Base-by-base conservation (phyloP, 2,113 vertebrate genomes). In the Cercocebus atys region DNA sequence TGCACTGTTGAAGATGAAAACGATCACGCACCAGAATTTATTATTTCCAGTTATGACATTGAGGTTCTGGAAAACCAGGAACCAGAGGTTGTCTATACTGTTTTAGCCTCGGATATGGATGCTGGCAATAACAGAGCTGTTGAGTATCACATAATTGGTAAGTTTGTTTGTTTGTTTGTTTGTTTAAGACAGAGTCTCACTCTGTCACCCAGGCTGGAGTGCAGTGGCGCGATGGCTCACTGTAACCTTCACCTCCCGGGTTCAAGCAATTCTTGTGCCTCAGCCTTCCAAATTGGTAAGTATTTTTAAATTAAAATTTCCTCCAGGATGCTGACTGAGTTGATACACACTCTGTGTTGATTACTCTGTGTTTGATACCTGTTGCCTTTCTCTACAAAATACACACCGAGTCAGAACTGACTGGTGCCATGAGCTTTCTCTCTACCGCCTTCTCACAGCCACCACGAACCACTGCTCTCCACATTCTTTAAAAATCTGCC, bases 1-100 rank as follows among this genome's bases (percentile, higher is more conserved):
- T 99, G 99, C 97, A 98, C 97, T 0, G 98, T 99, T 38, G 98
- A 99, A 96, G 99, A 99, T 12, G 99, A 99, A 96, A 99, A 99
- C 0, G 99, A 99, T 97, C 99, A 99, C 13, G 86, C 98, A 35
- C 99, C 99, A 2, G 96, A 90, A 5, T 99, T 99, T 96, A 98
- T 99, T 94, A 97, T 99, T 97, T 97, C 98, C 0, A 57, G 95
- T 13, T 98, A 98, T 94, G 98, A 98, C 96, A 98, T 99, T 76
- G 96, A 93, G 93, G 95, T 99, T 95, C 98, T 98, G 66, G 99
- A 99, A 97, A 99, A 99, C 98, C 99, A 99, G 57, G 98, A 98
- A 16, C 99, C 99, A 25, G 98, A 98, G 81, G 68, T 99, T 3
- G 8, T 99, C 93, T 99, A 99, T 64, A 96, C 99, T 11, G 80